Conservation (phyloP, 2,888 invertebrate genomes). For the Hoplodrina ambigua region DNA sequence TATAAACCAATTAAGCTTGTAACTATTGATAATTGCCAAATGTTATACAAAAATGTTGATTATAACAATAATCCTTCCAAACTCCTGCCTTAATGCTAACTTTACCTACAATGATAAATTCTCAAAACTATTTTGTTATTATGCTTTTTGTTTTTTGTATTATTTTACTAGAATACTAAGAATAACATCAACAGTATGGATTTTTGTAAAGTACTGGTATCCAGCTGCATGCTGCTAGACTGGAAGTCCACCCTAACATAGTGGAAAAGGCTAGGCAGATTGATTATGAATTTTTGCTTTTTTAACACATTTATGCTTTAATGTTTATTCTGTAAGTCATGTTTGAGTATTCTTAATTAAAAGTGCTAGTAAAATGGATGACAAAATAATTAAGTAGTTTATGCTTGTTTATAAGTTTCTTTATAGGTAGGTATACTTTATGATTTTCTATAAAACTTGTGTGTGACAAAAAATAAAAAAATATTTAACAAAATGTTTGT, state of each 20-base stretch:
- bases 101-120: not conserved
- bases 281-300: not conserved
- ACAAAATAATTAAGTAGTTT: not conserved
- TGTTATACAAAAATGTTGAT: conserved; percentile 49
- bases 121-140: not conserved
- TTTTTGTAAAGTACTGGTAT: not conserved
- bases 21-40: conserved; percentile 47
- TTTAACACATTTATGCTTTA: not conserved
- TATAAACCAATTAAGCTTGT: conserved; percentile 42
- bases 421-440: not conserved
- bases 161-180: not conserved
- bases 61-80: conserved; percentile 18
- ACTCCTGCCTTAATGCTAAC: not conserved
- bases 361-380: conserved; percentile 2
- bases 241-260: too few relatives aligned
- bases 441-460: not conserved
- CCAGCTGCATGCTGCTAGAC: too few relatives aligned
- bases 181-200: not conserved
- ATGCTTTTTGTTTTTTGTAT: not conserved
- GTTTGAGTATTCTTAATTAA: conserved; percentile 2
- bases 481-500: conserved; percentile 15
- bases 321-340: conserved; percentile 9
- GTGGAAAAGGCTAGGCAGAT: too few relatives aligned
- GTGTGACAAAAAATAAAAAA: conserved; percentile 23
- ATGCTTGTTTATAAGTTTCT: not conserved